Conservation (phyloP, 2,113 vertebrate genomes). For the Delphinapterus leucas region DNA sequence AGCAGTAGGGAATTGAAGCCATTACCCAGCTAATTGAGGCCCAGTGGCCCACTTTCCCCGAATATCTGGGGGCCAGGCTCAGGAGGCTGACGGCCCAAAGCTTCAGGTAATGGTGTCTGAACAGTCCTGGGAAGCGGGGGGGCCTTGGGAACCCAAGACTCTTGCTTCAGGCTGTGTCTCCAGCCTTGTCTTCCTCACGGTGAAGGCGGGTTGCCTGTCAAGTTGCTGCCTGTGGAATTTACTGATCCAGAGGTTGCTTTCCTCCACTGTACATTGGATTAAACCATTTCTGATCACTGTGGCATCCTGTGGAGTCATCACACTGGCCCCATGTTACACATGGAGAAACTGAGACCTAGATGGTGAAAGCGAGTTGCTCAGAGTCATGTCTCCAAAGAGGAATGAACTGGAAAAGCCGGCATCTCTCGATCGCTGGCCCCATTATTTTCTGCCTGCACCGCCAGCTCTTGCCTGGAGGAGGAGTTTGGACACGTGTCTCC, state of each 20-base stretch:
- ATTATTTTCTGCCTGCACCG: accelerated
- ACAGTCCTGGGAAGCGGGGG: accelerated
- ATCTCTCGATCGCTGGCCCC: background rate
- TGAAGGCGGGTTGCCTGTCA: background rate
- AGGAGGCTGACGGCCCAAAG: background rate
- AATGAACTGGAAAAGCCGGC: too few relatives aligned
- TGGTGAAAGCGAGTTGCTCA: background rate
- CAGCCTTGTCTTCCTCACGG: background rate
- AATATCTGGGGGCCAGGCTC: slow-evolving; percentile 67
- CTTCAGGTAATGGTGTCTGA: background rate
- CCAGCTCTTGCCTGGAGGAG: background rate
- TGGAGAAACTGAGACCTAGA: background rate
- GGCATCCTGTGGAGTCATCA: background rate
- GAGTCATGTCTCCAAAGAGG: background rate
- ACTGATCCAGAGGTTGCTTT: background rate
- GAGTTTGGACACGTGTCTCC: background rate
- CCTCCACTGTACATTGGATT: background rate
- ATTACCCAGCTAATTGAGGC: slow-evolving; percentile 67
- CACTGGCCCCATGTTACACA: background rate
- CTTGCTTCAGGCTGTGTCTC: background rate
- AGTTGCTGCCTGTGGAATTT: accelerated
- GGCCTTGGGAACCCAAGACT: background rate
- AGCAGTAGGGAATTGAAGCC: slow-evolving; percentile 51
- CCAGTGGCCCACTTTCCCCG: slow-evolving; percentile 60
- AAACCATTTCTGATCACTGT: background rate